A percentile compares a stretch with the other conserved stretches of the same genome.
These are phyloP conservation scores for Thripadectes ignobilis DNA, from an alignment of 2,797 vertebrate species.

Conservation along the genomic window DNA sequence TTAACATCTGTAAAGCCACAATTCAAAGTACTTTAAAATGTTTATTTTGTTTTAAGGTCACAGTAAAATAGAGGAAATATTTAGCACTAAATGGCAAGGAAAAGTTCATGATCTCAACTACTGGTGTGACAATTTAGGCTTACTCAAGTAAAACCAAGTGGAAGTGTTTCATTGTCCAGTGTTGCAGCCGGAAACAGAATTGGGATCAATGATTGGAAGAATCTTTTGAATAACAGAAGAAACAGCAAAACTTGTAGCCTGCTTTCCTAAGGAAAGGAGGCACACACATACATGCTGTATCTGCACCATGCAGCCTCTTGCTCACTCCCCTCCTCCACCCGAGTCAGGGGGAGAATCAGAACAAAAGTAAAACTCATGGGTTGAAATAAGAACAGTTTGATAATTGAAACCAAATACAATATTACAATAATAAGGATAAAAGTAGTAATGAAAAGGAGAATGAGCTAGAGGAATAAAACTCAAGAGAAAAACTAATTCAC, in stretches of 20 bases:
- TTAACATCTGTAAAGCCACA: neutral
- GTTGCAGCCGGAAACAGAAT: neutral
- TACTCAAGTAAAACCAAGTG: neutral
- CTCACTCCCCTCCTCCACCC: neutral
- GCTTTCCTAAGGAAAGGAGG: neutral
- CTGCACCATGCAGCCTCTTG: neutral
- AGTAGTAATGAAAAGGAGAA: neutral
- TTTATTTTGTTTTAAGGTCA: neutral
- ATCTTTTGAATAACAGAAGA: neutral
- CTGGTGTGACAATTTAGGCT: neutral
- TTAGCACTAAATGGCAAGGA: neutral
- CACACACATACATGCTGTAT: neutral
- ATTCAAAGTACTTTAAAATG: neutral
- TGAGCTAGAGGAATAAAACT: neutral
- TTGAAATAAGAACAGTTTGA: neutral
- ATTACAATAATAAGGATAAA: neutral
- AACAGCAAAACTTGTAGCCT: neutral
- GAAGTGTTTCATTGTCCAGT: neutral
- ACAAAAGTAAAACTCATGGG: neutral
- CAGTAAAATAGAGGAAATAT: neutral
- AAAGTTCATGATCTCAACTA: neutral
- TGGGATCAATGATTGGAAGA: neutral
- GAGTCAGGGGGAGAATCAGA: neutral
- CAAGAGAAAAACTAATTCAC: neutral
- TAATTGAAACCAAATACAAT: neutral